phyloP scores from a whole-genome alignment of 2,113 vertebrate genomes.

The Lophura nycthemera region DNA sequence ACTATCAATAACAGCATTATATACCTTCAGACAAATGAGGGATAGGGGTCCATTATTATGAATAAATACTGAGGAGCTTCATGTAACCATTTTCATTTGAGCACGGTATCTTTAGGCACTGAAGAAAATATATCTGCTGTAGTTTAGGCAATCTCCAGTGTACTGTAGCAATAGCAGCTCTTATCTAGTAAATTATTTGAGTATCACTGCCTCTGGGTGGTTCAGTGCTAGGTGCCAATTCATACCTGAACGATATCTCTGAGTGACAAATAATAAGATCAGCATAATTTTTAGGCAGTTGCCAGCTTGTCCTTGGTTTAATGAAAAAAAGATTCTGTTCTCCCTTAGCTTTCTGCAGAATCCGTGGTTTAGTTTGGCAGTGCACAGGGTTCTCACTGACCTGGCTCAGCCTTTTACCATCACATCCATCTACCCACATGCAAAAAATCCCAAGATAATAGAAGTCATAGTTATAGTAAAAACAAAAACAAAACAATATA shows the following conservation, averaged over 20 bases:
- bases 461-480: neutral
- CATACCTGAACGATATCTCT: neutral
- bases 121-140: neutral
- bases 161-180: neutral
- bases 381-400: neutral
- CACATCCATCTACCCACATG: neutral
- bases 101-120: neutral
- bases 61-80: neutral
- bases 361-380: constrained; percentile 47
- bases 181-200: neutral
- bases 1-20: neutral
- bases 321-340: neutral
- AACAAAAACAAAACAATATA: neutral
- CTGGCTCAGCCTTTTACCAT: neutral
- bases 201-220: neutral
- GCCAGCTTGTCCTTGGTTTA: neutral
- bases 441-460: constrained; percentile 33
- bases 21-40: neutral
- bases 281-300: neutral
- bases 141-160: neutral
- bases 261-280: neutral
- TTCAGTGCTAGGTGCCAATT: neutral
- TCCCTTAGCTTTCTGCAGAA: neutral
- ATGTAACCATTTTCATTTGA: neutral
- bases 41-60: neutral